Evolutionary conservation across 2,797 vertebrate genomes (phyloP), one percentile per base, ranked within the genome.

Genomic region (Thamnophis elegans): DNA sequence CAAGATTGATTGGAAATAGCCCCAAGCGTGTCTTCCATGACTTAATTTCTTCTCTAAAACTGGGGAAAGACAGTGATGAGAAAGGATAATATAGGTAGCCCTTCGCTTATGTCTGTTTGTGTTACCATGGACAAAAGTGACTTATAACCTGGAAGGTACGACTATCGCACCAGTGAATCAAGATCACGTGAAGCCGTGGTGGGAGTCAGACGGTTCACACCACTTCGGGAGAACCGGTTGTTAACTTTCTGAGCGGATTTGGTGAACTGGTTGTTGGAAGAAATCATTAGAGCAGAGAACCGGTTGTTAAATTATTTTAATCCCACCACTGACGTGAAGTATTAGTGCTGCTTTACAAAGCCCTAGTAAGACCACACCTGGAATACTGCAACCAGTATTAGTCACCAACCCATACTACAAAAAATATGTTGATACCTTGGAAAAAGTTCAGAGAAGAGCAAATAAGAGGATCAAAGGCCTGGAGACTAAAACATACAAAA

Each of bases 41-140:
- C 85, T 87, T 92, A 42, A 14, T 55, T 54, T 8, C 10, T 89
- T 89, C 89, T 85, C 68, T 47, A 82, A 53, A 20, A 78, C 82
- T 92, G 16, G 36, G 28, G 78, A 55, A 91, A 86, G 26, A 10
- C 36, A 42, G 8, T 60, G 60, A 56, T 87, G 58, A 62, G 68
- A 90, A 92, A 85, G 32, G 85, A 94, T 94, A 93, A 87, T 88
- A 73, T 36, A 73, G 32, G 32, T 36, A 73, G 65, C 6, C n/a
- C 6, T 73, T 73, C 68, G 18, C 16, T 73, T 36, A 73, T 20
- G 68, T 36, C 16, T 0, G n/a, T 73, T 73, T 73, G 16, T 36
- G 32, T 73, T 73, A 36, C 68, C 68, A 36, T 73, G 68, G 32
- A 73, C 32, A 73, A 18, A 68, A 32, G 65, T 68, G 65, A 68